Evolutionary conservation across 2,888 invertebrate species (phyloP).

Genomic region (Calliopum simillimum): DNA sequence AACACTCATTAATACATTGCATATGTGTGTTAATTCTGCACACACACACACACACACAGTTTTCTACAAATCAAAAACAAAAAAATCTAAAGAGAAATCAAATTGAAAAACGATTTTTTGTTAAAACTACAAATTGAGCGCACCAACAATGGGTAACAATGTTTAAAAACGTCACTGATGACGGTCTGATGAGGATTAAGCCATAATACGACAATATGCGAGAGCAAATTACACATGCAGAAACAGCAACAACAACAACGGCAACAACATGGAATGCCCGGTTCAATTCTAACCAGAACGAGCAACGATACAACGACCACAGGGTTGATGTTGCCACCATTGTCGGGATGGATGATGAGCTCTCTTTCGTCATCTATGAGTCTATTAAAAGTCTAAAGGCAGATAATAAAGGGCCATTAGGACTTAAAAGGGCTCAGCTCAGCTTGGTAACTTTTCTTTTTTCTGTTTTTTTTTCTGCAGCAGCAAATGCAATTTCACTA

Average conservation of each 20-base stretch:
- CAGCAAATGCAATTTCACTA: slow-evolving; percentile 21
- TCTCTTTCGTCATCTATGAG: slow-evolving; percentile 54
- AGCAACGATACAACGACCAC: slow-evolving; percentile 30
- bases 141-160: slow-evolving; percentile 43
- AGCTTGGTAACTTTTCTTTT: slow-evolving; percentile 47
- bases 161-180: slow-evolving; percentile 52
- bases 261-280: slow-evolving; percentile 10
- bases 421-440: slow-evolving; percentile 66
- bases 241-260: slow-evolving; percentile 37
- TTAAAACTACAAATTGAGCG: slow-evolving; percentile 53
- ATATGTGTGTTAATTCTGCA: too few species aligned
- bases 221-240: slow-evolving; percentile 4
- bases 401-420: slow-evolving; percentile 68
- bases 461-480: slow-evolving; percentile 32
- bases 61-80: too few species aligned
- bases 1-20: too few species aligned
- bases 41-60: too few species aligned
- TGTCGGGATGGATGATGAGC: slow-evolving; percentile 46
- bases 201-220: slow-evolving; percentile 48
- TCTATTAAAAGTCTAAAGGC: slow-evolving; percentile 67
- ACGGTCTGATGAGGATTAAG: slow-evolving; percentile 67
- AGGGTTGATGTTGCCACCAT: slow-evolving; percentile 21
- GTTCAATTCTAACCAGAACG: too few species aligned
- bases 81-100: slow-evolving; percentile 13
- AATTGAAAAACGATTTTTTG: slow-evolving; percentile 30